These are phyloP conservation scores for Scaptomyza montana DNA, from an alignment of 1,140 invertebrate genomes.

Conservation along the genomic window DNA sequence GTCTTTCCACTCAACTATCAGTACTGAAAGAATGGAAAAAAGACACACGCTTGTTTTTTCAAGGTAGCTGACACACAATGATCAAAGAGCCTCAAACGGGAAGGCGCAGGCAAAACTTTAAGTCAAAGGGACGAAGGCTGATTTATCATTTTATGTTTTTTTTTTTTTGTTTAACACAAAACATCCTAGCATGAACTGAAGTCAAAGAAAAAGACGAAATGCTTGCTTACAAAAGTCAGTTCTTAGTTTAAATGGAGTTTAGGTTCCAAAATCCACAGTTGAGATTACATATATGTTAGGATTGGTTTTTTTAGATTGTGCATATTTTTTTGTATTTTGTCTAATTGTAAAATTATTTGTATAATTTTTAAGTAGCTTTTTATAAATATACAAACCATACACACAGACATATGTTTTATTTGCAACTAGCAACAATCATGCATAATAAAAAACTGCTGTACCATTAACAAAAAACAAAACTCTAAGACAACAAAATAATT, in stretches of 20 bases:
- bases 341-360: constrained; percentile 35
- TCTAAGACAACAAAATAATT: constrained; percentile 41
- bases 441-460: constrained; percentile 56
- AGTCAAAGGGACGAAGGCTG: constrained; percentile 80
- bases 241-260: constrained; percentile 38
- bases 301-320: constrained; percentile 13
- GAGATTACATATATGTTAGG: constrained; percentile 66
- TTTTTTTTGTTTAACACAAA: too few relatives aligned
- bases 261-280: constrained; percentile 27
- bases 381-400: constrained; percentile 17
- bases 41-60: too few relatives aligned
- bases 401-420: constrained; percentile 32
- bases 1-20: constrained; percentile 87
- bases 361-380: constrained; percentile 47
- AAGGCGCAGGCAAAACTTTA: constrained; percentile 48
- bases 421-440: constrained; percentile 78
- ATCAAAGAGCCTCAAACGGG: constrained; percentile 10
- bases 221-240: constrained; percentile 22
- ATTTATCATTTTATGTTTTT: constrained; percentile 57
- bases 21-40: constrained; percentile 47
- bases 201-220: constrained; percentile 13
- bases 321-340: constrained; percentile 11
- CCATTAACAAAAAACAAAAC: constrained; percentile 36
- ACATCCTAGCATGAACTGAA: constrained; percentile 64
- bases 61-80: constrained; percentile 24